These are phyloP conservation scores for Pseudomyrmex pallidus DNA, from an alignment of 1,140 invertebrate species.

Conservation along the genomic window DNA sequence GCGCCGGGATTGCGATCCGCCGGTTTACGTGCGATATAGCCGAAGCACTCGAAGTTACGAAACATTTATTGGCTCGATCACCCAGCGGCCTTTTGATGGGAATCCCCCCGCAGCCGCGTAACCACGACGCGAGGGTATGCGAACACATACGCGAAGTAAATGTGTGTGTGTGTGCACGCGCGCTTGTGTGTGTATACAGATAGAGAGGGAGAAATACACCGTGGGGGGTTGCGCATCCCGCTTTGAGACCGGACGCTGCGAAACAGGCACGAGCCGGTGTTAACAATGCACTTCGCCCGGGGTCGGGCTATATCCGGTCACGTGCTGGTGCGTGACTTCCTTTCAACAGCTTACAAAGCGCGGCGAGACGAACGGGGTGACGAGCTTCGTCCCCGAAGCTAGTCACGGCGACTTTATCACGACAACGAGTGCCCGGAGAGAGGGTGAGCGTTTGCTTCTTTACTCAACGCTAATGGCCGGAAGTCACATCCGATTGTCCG, in stretches of 20 bases:
- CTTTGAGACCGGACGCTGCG: conserved; percentile 76
- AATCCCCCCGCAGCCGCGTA: background rate
- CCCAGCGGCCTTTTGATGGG: conserved; percentile 35
- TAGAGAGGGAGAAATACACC: background rate
- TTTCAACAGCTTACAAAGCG: conserved; percentile 72
- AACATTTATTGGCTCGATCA: conserved; percentile 47
- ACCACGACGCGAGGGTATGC: conserved; percentile 23
- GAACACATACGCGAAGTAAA: conserved; percentile 27
- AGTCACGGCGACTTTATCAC: conserved; percentile 58
- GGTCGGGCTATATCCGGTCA: conserved; percentile 69
- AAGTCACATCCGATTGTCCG: background rate
- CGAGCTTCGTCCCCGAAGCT: conserved; percentile 28
- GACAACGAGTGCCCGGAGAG: background rate
- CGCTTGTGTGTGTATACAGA: no score
- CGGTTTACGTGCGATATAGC: background rate
- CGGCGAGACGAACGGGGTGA: conserved; percentile 19
- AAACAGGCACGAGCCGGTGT: conserved; percentile 64
- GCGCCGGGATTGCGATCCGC: background rate
- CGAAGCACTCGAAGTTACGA: conserved; percentile 28
- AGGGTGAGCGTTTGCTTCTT: background rate
- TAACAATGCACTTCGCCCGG: conserved; percentile 76
- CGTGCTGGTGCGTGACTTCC: conserved; percentile 72
- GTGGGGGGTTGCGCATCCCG: conserved; percentile 68
- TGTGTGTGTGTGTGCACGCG: no score
- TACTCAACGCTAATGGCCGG: conserved; percentile 6